Evolutionary conservation across 2,888 invertebrate species (phyloP).

Genomic region (Pyrrhia umbra): DNA sequence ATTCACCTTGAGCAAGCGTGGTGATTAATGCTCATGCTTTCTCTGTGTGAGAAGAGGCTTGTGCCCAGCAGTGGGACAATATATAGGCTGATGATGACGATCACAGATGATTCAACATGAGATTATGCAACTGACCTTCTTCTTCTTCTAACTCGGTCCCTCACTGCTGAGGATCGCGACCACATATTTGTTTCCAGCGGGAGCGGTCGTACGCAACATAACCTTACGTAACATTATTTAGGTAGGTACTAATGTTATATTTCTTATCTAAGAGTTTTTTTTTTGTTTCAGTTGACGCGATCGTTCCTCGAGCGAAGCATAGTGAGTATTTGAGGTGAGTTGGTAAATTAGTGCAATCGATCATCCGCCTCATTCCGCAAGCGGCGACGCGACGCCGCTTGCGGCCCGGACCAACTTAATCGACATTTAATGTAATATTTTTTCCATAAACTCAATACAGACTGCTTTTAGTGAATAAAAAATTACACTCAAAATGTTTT

Average conservation of each 20-base stretch:
- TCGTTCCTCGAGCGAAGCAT: constrained; percentile 61
- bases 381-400: constrained; percentile 24
- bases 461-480: constrained; percentile 19
- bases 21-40: too few species aligned
- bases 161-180: too few species aligned
- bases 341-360: constrained; percentile 64
- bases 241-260: not conserved
- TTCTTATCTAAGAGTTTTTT: constrained; percentile 18
- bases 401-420: constrained; percentile 64
- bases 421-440: constrained; percentile 72
- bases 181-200: too few species aligned
- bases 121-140: too few species aligned
- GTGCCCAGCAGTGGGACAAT: too few species aligned
- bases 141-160: too few species aligned
- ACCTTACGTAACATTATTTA: not conserved
- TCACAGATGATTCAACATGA: too few species aligned
- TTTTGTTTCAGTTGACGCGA: constrained; percentile 77
- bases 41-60: too few species aligned
- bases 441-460: constrained; percentile 46
- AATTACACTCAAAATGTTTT: constrained; percentile 13
- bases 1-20: too few species aligned
- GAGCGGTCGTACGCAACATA: too few species aligned
- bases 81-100: too few species aligned
- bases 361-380: constrained; percentile 50
- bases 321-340: constrained; percentile 83